Evolutionary conservation across 2,113 vertebrate species (phyloP).

Genomic region (Mustela nigripes): DNA sequence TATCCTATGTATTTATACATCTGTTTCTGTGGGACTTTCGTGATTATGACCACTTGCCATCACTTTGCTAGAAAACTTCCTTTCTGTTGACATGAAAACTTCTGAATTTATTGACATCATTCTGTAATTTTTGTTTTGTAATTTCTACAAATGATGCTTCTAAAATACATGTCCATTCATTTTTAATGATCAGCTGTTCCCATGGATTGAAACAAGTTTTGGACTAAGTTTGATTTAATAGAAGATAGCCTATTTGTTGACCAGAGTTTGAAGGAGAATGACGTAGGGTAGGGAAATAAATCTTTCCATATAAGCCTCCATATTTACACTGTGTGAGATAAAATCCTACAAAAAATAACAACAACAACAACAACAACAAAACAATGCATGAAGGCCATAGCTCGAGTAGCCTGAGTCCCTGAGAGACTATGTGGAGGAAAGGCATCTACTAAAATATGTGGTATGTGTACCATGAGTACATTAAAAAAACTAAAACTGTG

Average conservation of each 20-base stretch:
- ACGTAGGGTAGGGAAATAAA: not conserved
- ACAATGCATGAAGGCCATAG: not conserved
- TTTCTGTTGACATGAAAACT: not conserved
- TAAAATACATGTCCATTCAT: not conserved
- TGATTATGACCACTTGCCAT: not conserved
- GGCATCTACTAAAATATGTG: too few species aligned
- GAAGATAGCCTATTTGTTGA: not conserved
- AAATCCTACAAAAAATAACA: not conserved
- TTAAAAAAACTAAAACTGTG: too few species aligned
- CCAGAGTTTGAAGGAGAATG: not conserved
- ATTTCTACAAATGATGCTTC: not conserved
- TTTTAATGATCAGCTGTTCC: not conserved
- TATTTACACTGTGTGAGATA: not conserved
- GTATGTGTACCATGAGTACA: not conserved
- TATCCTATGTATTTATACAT: not conserved
- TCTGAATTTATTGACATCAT: not conserved
- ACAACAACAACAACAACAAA: too few species aligned
- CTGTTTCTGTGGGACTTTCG: not conserved
- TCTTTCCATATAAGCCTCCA: not conserved
- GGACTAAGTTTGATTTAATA: not conserved
- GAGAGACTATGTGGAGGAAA: not conserved
- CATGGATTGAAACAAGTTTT: not conserved
- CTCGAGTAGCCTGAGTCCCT: not conserved
- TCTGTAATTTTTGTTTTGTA: not conserved
- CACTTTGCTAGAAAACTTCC: not conserved